phyloP scores from a whole-genome alignment of 2,797 vertebrate genomes.

The Chaetophractus vellerosus region DNA sequence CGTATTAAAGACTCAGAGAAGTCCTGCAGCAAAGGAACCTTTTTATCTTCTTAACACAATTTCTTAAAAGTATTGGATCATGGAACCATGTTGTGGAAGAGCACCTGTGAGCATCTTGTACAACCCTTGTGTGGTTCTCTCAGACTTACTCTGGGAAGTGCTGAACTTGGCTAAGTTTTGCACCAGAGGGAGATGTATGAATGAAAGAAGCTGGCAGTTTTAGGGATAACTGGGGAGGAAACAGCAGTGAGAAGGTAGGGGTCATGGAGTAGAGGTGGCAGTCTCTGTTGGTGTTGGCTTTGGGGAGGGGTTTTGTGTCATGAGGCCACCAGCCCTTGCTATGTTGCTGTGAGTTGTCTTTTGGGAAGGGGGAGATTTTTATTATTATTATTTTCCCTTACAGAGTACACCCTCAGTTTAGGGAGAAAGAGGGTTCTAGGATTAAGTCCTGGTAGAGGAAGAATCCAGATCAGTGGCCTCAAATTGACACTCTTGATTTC shows the following conservation, averaged over 20 bases:
- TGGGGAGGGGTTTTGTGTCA: neutral
- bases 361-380: neutral
- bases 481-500: conserved; percentile 30
- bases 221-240: neutral
- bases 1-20: conserved; percentile 1
- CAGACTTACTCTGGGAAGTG: neutral
- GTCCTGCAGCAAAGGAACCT: conserved; percentile 14
- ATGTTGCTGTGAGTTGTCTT: neutral
- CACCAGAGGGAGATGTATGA: neutral
- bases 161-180: conserved; percentile 49
- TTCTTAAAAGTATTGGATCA: conserved; percentile 21
- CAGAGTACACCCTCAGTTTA: neutral
- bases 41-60: neutral
- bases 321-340: neutral
- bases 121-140: neutral
- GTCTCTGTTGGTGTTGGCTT: no score
- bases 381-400: neutral
- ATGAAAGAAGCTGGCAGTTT: neutral
- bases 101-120: neutral
- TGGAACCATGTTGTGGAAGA: neutral
- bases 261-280: neutral
- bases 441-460: neutral
- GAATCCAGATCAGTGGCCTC: conserved; percentile 9
- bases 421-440: conserved; percentile 39
- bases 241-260: neutral